Conservation (phyloP, 1,140 invertebrate species). For the Tetragnatha versicolor region DNA sequence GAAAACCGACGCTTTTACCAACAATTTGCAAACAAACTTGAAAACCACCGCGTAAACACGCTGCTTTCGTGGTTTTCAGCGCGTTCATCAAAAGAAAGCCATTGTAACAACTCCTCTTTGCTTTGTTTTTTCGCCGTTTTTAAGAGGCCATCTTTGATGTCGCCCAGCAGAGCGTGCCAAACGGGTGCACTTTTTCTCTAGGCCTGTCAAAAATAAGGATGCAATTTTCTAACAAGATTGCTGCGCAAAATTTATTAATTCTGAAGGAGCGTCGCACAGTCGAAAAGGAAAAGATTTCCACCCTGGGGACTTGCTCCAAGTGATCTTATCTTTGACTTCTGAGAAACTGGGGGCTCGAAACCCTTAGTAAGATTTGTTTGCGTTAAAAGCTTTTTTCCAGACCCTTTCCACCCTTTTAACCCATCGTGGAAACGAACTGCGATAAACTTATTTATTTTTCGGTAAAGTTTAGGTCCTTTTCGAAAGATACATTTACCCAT, state of each 20-base stretch:
- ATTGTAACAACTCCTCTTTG: too few relatives aligned
- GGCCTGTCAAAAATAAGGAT: conserved; percentile 1
- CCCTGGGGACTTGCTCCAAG: conserved; percentile 20
- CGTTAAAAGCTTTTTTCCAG: conserved; percentile 45
- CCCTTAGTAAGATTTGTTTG: conserved; percentile 41
- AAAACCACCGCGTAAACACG: too few relatives aligned
- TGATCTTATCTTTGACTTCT: conserved; percentile 43
- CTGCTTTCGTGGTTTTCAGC: too few relatives aligned
- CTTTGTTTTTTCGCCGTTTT: too few relatives aligned
- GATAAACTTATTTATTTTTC: conserved; percentile 52
- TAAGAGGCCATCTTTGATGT: too few relatives aligned
- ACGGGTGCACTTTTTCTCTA: background rate
- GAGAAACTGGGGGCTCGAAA: conserved; percentile 4
- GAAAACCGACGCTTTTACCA: too few relatives aligned
- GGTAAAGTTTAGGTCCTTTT: conserved; percentile 40
- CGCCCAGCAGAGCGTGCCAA: too few relatives aligned
- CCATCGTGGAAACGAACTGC: conserved; percentile 11
- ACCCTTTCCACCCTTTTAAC: conserved; percentile 22
- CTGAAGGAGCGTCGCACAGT: conserved; percentile 4
- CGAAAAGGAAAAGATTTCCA: conserved; percentile 14
- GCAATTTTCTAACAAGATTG: conserved; percentile 6
- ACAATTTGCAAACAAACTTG: too few relatives aligned
- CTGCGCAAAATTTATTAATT: conserved; percentile 11
- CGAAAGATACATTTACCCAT: conserved; percentile 53
- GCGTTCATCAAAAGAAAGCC: too few relatives aligned